These are phyloP conservation scores for Salticus scenicus DNA, from an alignment of 2,888 invertebrate species.

Conservation along the genomic window DNA sequence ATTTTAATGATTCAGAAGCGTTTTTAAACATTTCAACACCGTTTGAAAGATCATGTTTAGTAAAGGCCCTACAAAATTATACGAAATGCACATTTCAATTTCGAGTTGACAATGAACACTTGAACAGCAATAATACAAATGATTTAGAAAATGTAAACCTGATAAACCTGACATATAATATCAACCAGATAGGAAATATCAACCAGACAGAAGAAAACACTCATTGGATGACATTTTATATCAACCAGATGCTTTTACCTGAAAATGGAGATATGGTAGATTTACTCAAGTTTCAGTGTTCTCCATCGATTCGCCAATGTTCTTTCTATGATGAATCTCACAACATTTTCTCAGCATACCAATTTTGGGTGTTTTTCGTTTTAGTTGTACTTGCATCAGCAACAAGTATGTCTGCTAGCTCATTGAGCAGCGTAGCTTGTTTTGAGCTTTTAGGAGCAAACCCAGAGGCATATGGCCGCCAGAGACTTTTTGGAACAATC, in stretches of 20 bases:
- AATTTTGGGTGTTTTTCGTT: slow-evolving; percentile 79
- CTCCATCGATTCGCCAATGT: background rate
- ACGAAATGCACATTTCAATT: background rate
- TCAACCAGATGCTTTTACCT: background rate
- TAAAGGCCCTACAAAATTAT: background rate
- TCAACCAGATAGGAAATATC: no score
- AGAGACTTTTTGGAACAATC: slow-evolving; percentile 90
- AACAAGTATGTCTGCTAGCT: slow-evolving; percentile 89
- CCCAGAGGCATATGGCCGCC: slow-evolving; percentile 86
- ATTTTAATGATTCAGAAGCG: background rate
- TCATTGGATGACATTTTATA: background rate
- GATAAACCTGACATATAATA: no score
- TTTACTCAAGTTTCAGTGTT: background rate
- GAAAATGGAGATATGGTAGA: background rate
- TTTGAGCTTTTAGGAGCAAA: slow-evolving; percentile 87
- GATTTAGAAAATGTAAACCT: no score
- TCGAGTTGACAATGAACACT: background rate
- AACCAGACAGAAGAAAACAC: background rate
- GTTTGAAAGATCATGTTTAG: background rate
- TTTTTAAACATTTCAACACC: background rate
- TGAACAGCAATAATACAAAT: no score
- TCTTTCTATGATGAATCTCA: background rate
- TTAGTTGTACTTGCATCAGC: slow-evolving; percentile 86
- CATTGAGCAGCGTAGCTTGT: slow-evolving; percentile 91
- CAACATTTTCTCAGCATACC: background rate